These are phyloP conservation scores for Pristiophorus japonicus DNA, from an alignment of 2,113 vertebrate genomes.

Conservation along the genomic window DNA sequence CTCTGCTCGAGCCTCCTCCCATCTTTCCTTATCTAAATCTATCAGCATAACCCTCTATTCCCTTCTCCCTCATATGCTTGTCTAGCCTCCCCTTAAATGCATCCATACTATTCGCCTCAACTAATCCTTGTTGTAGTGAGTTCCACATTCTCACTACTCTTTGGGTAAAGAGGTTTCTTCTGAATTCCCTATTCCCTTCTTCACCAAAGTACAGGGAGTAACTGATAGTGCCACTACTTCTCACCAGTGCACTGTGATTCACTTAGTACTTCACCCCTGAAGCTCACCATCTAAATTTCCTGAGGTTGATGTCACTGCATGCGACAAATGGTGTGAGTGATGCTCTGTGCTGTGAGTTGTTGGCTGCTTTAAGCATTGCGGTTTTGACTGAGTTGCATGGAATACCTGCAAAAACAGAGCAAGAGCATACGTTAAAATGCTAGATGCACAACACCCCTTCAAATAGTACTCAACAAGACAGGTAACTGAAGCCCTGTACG, in stretches of 20 bases:
- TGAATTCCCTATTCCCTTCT: too few species aligned
- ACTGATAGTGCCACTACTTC: background rate
- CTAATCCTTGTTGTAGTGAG: too few species aligned
- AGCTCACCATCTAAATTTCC: background rate
- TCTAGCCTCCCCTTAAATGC: too few species aligned
- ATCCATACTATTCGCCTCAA: too few species aligned
- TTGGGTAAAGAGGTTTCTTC: too few species aligned
- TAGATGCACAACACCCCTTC: background rate
- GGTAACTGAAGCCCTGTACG: too few species aligned
- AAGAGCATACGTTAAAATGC: background rate
- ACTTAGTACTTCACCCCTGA: background rate
- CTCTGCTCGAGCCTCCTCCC: too few species aligned
- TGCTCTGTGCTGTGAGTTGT: background rate
- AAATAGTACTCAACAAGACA: background rate
- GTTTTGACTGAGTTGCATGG: background rate
- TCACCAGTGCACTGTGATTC: background rate
- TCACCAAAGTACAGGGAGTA: too few species aligned
- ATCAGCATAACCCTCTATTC: too few species aligned
- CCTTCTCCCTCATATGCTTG: too few species aligned
- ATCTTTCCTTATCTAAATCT: too few species aligned
- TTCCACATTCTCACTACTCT: too few species aligned
- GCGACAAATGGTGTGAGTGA: background rate
- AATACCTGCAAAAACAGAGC: background rate
- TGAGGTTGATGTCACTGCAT: background rate
- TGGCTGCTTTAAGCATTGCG: background rate